Evolutionary conservation across 2,113 vertebrate species (phyloP).

Genomic region (Hipposideros armiger): DNA sequence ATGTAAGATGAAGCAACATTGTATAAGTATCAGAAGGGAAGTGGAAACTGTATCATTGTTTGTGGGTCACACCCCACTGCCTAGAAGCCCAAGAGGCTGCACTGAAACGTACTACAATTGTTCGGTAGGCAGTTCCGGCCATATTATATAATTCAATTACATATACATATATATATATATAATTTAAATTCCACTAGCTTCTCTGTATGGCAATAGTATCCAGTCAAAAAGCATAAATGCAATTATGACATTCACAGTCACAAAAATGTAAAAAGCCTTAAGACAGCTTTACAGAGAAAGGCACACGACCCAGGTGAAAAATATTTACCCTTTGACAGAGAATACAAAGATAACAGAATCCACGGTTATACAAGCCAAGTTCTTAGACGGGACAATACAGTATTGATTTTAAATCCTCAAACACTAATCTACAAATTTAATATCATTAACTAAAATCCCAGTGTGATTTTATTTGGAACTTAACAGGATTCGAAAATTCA

Average conservation of each 20-base stretch:
- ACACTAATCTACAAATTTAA: conserved; percentile 60
- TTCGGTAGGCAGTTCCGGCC: background rate
- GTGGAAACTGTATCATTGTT: background rate
- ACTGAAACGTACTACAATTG: background rate
- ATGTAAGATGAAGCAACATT: background rate
- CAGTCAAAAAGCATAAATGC: background rate
- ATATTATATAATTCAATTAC: background rate
- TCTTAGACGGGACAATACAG: conserved; percentile 28
- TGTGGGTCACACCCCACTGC: background rate
- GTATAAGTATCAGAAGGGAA: background rate
- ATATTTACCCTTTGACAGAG: background rate
- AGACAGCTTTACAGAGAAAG: conserved; percentile 7
- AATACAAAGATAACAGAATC: conserved; percentile 19
- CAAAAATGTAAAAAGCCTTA: background rate
- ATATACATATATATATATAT: too few species aligned
- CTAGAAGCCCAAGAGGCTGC: background rate
- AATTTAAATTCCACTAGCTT: background rate
- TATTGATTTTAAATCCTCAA: conserved; percentile 60
- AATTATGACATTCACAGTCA: background rate
- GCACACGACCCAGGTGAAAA: background rate
- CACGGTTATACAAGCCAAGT: conserved; percentile 1
- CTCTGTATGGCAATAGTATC: background rate
- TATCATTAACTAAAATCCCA: conserved; percentile 63
- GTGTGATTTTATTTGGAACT: conserved; percentile 50
- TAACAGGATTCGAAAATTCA: conserved; percentile 60